These are phyloP conservation scores for Nemapogon koenigi DNA, from an alignment of 2,888 invertebrate genomes.

Conservation along the genomic window DNA sequence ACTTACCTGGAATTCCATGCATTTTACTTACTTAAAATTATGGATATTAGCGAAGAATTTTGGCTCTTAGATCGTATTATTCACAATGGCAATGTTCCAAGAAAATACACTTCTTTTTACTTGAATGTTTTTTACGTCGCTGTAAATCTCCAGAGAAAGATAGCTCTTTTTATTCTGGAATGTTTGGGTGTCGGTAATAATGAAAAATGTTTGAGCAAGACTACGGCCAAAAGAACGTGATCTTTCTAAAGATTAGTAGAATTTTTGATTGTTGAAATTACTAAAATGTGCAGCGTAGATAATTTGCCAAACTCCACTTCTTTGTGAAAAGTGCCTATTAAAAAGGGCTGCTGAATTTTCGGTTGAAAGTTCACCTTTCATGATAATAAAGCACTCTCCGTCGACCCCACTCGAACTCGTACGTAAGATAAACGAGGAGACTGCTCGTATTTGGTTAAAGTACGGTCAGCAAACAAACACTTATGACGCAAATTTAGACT, in stretches of 20 bases:
- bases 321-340: conserved; percentile 38
- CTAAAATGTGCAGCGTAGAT: too few relatives aligned
- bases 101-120: conserved; percentile 18
- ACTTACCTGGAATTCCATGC: too few relatives aligned
- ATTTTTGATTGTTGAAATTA: too few relatives aligned
- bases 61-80: conserved; percentile 4
- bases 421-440: conserved; percentile 47
- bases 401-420: conserved; percentile 42
- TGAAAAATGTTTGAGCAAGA: conserved; percentile 18
- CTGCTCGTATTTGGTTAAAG: conserved; percentile 30
- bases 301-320: conserved; percentile 48
- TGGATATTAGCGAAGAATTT: conserved; percentile 5
- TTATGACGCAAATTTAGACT: too few relatives aligned
- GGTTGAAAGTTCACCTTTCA: conserved; percentile 42
- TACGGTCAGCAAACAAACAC: conserved; percentile 25
- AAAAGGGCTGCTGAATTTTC: conserved; percentile 31
- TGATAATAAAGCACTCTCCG: conserved; percentile 35
- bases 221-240: too few relatives aligned
- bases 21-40: conserved; percentile 8
- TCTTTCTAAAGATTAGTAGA: too few relatives aligned
- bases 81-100: conserved; percentile 19
- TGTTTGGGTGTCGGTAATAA: conserved; percentile 25
- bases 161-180: conserved; percentile 25
- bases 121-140: conserved; percentile 19
- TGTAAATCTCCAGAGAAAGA: conserved; percentile 34